Conservation (phyloP, 2,888 invertebrate species). For the Griposia aprilina region DNA sequence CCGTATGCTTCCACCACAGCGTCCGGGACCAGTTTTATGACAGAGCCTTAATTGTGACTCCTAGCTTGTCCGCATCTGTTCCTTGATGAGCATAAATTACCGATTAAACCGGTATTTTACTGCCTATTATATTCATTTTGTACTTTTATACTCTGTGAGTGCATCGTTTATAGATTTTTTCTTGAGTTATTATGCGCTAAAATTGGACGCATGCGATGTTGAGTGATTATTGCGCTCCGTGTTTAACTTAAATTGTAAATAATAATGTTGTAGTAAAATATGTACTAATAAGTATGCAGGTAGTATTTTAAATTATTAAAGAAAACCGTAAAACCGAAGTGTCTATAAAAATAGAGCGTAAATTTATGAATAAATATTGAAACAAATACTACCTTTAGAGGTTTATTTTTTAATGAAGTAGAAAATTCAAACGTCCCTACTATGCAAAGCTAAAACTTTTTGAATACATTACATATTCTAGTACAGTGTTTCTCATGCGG, state of each 20-base stretch:
- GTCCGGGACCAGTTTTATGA: slow-evolving; percentile 81
- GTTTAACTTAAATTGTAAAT: slow-evolving; percentile 44
- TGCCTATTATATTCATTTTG: slow-evolving; percentile 74
- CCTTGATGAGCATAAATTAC: slow-evolving; percentile 81
- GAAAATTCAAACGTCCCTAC: slow-evolving; percentile 1
- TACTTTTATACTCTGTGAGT: slow-evolving; percentile 59
- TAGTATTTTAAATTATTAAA: slow-evolving; percentile 19
- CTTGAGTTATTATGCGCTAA: slow-evolving; percentile 49
- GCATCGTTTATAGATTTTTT: slow-evolving; percentile 57
- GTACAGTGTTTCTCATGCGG: slow-evolving; percentile 20
- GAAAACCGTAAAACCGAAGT: not conserved
- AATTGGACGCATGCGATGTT: slow-evolving; percentile 50
- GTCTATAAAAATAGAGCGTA: not conserved
- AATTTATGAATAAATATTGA: slow-evolving; percentile 18
- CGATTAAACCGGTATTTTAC: slow-evolving; percentile 73
- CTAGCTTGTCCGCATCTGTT: slow-evolving; percentile 78
- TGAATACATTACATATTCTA: slow-evolving; percentile 43
- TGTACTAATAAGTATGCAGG: slow-evolving; percentile 8
- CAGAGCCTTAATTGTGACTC: slow-evolving; percentile 78
- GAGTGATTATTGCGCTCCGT: slow-evolving; percentile 44
- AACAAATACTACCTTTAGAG: not conserved
- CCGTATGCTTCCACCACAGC: slow-evolving; percentile 73
- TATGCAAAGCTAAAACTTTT: slow-evolving; percentile 36
- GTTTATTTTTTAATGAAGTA: slow-evolving; percentile 25
- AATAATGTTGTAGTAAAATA: slow-evolving; percentile 35